Conservation (phyloP, 2,113 vertebrate genomes). For the Channa maculata region DNA sequence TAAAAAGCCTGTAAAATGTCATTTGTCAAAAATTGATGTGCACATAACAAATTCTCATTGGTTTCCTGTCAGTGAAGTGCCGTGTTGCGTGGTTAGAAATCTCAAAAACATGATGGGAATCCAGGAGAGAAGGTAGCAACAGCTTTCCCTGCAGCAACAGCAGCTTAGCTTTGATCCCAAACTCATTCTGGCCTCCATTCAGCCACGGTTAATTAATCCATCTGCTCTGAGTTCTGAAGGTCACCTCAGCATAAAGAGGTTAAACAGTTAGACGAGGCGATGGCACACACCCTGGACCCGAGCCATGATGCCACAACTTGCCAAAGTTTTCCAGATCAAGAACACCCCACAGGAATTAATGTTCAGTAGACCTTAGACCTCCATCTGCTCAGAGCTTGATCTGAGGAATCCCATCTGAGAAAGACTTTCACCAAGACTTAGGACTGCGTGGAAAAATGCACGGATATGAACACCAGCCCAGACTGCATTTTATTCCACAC, state of each 20-base stretch:
- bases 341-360: neutral
- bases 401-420: constrained; percentile 19
- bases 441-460: neutral
- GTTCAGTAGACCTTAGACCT: constrained; percentile 3
- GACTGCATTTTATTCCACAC: neutral
- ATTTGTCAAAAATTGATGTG: constrained; percentile 21
- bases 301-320: neutral
- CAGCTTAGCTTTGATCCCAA: neutral
- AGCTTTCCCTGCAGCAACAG: neutral
- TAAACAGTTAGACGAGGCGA: constrained; percentile 29
- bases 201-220: constrained; percentile 21
- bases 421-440: neutral
- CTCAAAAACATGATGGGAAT: neutral
- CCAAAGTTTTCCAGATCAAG: constrained; percentile 26
- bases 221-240: constrained; percentile 26
- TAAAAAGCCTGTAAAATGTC: too few species aligned
- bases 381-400: constrained; percentile 33
- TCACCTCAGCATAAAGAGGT: constrained; percentile 15
- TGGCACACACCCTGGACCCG: constrained; percentile 32
- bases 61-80: constrained; percentile 18
- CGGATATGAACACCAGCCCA: neutral
- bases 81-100: neutral
- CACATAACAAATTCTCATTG: constrained; percentile 27
- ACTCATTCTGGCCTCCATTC: constrained; percentile 8
- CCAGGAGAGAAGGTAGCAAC: neutral